phyloP scores from a whole-genome alignment of 2,797 vertebrate genomes.

The Cossypha heuglini region DNA sequence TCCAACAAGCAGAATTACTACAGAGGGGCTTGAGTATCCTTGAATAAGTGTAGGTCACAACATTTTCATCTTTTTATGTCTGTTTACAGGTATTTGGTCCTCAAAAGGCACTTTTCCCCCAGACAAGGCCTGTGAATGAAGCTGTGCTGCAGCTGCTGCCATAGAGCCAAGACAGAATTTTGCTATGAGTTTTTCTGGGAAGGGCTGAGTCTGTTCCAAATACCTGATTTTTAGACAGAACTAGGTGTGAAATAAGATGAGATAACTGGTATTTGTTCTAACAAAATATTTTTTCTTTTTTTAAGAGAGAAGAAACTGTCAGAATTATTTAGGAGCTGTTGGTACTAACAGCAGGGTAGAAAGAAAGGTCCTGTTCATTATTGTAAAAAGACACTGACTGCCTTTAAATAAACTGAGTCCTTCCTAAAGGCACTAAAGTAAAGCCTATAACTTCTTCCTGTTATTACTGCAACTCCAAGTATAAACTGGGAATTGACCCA shows the following conservation, averaged over 20 bases:
- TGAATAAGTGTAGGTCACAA: neutral
- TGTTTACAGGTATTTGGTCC: neutral
- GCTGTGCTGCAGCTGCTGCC: neutral
- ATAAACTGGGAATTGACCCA: neutral
- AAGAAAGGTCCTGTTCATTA: constrained; percentile 3
- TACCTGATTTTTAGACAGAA: neutral
- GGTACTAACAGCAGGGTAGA: neutral
- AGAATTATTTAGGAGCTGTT: neutral
- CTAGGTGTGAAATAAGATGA: neutral
- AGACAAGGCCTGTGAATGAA: neutral
- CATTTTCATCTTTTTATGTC: neutral
- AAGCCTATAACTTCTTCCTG: neutral
- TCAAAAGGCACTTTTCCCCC: neutral
- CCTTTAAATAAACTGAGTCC: constrained; percentile 3
- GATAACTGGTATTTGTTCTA: neutral
- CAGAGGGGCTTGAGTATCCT: neutral
- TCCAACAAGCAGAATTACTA: neutral
- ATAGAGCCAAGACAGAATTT: neutral
- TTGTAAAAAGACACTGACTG: neutral
- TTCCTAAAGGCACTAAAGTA: neutral
- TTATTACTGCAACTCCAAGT: neutral
- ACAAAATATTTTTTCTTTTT: neutral
- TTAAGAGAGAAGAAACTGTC: neutral
- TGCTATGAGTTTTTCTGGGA: neutral
- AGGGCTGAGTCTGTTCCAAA: neutral